Conservation (phyloP, 2,888 invertebrate genomes). For the Diaphora mendica region DNA sequence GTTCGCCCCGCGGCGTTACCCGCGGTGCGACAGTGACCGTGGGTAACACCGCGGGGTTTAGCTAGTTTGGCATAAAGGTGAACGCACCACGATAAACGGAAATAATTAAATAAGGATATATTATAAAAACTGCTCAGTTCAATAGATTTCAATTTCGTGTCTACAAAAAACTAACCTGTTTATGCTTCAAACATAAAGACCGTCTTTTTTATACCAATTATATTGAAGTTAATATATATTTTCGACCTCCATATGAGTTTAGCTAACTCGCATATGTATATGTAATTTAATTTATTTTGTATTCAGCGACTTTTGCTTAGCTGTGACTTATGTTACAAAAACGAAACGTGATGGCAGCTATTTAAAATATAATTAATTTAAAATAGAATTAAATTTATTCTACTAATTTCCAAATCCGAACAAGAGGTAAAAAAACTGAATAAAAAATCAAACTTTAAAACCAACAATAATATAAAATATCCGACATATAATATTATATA, state of each 20-base stretch:
- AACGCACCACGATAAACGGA: conserved; percentile 18
- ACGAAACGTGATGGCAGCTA: neutral
- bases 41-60: too few relatives aligned
- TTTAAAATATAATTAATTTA: neutral
- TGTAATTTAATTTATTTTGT: neutral
- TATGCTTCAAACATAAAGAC: conserved; percentile 19
- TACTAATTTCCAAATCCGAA: neutral
- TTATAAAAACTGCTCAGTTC: conserved; percentile 25
- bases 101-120: conserved; percentile 22
- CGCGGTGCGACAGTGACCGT: too few relatives aligned
- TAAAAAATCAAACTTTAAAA: too few relatives aligned
- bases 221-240: conserved; percentile 38
- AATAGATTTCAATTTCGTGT: conserved; percentile 14
- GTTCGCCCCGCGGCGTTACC: too few relatives aligned
- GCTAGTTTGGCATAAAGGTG: conserved; percentile 7
- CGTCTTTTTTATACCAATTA: conserved; percentile 36
- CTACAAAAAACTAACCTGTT: conserved; percentile 22
- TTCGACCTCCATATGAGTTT: conserved; percentile 30
- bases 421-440: neutral
- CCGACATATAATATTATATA: too few relatives aligned
- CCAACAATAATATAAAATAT: too few relatives aligned
- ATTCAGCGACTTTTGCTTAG: neutral
- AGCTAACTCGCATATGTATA: neutral
- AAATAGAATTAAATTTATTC: neutral
- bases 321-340: neutral